phyloP scores from a whole-genome alignment of 2,113 vertebrate species.

The Chionodraco myersi region DNA sequence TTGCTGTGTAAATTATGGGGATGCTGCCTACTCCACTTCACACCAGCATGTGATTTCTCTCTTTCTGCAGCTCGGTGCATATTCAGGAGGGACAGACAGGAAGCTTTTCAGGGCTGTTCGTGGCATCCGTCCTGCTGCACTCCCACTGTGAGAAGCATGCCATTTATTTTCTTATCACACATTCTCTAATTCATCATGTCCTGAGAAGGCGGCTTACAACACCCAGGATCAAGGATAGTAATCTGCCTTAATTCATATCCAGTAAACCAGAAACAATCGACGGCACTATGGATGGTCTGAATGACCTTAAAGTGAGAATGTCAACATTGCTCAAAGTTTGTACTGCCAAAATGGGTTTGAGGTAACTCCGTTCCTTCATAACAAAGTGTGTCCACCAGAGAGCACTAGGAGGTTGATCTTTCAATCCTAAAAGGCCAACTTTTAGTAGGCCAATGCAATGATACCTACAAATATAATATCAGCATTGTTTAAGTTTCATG shows the following conservation, averaged over 20 bases:
- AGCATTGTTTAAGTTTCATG: too few relatives aligned
- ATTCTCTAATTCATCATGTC: conserved; percentile 45
- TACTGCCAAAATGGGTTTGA: neutral
- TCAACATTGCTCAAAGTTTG: conserved; percentile 40
- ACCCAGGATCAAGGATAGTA: conserved; percentile 29
- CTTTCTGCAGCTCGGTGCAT: conserved; percentile 23
- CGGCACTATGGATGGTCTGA: conserved; percentile 24
- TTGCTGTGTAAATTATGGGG: conserved; percentile 37
- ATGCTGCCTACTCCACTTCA: conserved; percentile 41
- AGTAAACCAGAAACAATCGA: conserved; percentile 38
- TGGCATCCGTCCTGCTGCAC: conserved; percentile 22
- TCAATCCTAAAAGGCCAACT: too few relatives aligned
- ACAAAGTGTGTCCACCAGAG: too few relatives aligned
- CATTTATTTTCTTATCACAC: conserved; percentile 61
- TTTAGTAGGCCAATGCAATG: too few relatives aligned
- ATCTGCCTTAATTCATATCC: conserved; percentile 55
- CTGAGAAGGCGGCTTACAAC: conserved; percentile 51
- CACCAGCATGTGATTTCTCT: conserved; percentile 35
- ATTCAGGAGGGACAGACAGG: conserved; percentile 15
- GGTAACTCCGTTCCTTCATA: too few relatives aligned
- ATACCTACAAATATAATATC: too few relatives aligned
- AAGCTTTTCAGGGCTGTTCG: conserved; percentile 58
- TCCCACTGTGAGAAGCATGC: conserved; percentile 63
- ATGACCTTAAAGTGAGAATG: conserved; percentile 62
- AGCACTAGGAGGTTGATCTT: too few relatives aligned